Evolutionary conservation across 2,797 vertebrate genomes (phyloP).

Genomic region (Cirrhinus mrigala): DNA sequence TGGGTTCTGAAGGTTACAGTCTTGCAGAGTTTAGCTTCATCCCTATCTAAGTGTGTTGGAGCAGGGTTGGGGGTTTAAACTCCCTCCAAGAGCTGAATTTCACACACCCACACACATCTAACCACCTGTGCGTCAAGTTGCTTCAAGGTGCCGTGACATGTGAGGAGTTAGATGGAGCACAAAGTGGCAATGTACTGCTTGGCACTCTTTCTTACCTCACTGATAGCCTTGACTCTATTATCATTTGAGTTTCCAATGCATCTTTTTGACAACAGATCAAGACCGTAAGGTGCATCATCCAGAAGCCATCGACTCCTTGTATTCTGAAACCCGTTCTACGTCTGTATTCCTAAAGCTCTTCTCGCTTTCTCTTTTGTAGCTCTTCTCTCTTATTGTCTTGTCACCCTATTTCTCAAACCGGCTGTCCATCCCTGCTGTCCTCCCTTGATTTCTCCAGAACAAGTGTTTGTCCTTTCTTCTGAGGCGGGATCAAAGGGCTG

Average conservation of each 20-base stretch:
- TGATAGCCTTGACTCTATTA: constrained; percentile 5
- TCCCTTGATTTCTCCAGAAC: constrained; percentile 40
- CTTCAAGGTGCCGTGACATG: background rate
- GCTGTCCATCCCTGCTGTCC: constrained; percentile 31
- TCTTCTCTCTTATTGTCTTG: background rate
- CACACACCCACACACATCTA: background rate
- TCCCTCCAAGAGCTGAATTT: background rate
- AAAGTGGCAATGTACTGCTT: background rate
- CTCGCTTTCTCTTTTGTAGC: background rate
- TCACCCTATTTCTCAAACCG: constrained; percentile 24
- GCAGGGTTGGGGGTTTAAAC: background rate
- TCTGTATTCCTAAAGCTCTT: background rate
- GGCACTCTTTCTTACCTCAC: background rate
- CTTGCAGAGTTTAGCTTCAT: background rate
- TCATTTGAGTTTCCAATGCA: background rate
- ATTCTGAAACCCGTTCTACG: background rate
- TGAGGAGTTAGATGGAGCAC: background rate
- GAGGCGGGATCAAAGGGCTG: constrained; percentile 49
- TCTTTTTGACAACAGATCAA: background rate
- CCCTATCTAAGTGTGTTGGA: background rate
- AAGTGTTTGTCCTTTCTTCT: constrained; percentile 31
- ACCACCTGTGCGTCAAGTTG: background rate
- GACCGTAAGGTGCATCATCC: background rate
- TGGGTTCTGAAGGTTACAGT: background rate
- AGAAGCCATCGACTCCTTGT: background rate